Evolutionary conservation across 2,888 invertebrate genomes (phyloP), one percentile per base, ranked within the genome.

Genomic region (Osmoderma eremita): DNA sequence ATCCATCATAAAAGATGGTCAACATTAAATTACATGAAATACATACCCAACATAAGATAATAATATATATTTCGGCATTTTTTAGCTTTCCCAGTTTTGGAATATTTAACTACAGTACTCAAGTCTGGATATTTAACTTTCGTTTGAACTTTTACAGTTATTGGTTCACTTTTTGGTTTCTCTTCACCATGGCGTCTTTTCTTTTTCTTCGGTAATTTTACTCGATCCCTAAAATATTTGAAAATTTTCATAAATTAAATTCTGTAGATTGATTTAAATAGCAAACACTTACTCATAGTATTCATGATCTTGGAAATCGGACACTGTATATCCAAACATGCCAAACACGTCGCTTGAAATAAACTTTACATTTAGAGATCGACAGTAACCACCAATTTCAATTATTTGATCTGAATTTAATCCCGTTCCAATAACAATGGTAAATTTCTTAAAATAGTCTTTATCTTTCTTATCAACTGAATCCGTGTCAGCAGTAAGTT

Each of bases 311-410:
- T 92, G 90, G 51, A 98, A 87, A 84, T 98, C 97, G 12, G 93
- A 88, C 80, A 97, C 95, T 79, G 92, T 90, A 81, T 90, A 98
- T 0, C 97, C 98, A 82, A 93, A 93, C 84, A 91, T 91, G 48
- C 98, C 98, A 90, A 93, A 95, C 10, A 96, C 94, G 82, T 96
- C 95, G 0, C 94, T 94, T 73, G 91, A 91, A 75, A 95, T 91
- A 78, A 98, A 95, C 78, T 94, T 92, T 18, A 93, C 87, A 49
- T 88, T 88, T 61, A 87, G 86, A 63, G 90, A 86, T 10, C 92
- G 87, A 76, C 95, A 95, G 48, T 89, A 87, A 30, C 88, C 85
- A 81, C 95, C 91, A 38, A 97, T 88, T 70, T 90, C 88, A 62
- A 91, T 83, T 54, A 94, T 81, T 75, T 92, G 88, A 18, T 89